Evolutionary conservation across 1,140 invertebrate species (phyloP), one percentile per base, ranked within the genome.

Genomic region (Cataglyphis hispanica): DNA sequence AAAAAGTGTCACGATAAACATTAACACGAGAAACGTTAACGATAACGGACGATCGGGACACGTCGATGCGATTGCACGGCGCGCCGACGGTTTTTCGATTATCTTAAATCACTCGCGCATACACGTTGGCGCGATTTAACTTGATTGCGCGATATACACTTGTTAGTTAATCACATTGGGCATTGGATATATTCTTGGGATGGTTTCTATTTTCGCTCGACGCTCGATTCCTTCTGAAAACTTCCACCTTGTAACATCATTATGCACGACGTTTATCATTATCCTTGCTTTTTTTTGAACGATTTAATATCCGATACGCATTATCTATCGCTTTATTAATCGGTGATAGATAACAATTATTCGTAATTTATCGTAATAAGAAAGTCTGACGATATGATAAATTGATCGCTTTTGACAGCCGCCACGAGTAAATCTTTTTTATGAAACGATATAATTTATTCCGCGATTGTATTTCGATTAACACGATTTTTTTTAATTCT

Each of bases 361-460:
- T 91, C 84, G 90, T 92, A 89, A 90, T 93, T 92, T 91, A 75
- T 91, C 84, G 90, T 92, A 92, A 92, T 94, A 93, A 93, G 92
- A 93, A 94, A 94, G 90, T 93, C 88, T 92, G 90, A 92, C 93
- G 93, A 94, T 94, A 94, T 94, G 93, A 94, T 94, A 92, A 90
- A 92, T 95, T 92, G 90, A 93, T 94, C 90, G 92, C 60, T 89
- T 56, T 58, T 25, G 31, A 85, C 70, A 53, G 78, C 89, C 88
- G 87, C 90, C 80, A 91, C 91, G 91, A 89, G 91, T 87, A 91
- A 92, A 92, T 89, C 87, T 88, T 70, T 76, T 70, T 76, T 85
- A 61, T 61, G 25, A 70, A 77, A 85, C 16, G 6, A 56, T 16
- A 67, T 67, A 37, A 25, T 25, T 37, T 37, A 78, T 25, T 70